These are phyloP conservation scores for Ochlodes sylvanus DNA, from an alignment of 2,888 invertebrate species.

Conservation along the genomic window DNA sequence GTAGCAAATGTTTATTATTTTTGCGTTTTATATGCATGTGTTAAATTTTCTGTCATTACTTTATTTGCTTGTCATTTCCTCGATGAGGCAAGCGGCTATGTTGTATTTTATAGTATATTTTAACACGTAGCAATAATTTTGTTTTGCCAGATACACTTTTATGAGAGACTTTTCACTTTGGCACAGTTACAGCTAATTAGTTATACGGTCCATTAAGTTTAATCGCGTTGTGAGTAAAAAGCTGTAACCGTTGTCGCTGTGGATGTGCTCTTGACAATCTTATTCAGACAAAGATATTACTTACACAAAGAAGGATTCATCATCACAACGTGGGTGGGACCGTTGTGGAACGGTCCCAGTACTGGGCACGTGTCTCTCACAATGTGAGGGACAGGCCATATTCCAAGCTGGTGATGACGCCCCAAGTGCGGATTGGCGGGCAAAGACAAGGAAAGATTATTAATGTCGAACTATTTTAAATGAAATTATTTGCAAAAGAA, in stretches of 20 bases:
- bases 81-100: slow-evolving; percentile 41
- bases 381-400: too few species aligned
- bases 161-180: slow-evolving; percentile 52
- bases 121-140: slow-evolving; percentile 50
- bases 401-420: too few species aligned
- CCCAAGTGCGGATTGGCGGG: too few species aligned
- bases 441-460: too few species aligned
- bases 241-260: slow-evolving; percentile 12
- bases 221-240: slow-evolving; percentile 3
- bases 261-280: slow-evolving; percentile 23
- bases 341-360: too few species aligned
- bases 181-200: slow-evolving; percentile 34
- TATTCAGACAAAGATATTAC: slow-evolving; percentile 22
- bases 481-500: too few species aligned
- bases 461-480: too few species aligned
- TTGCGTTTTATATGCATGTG: slow-evolving; percentile 18
- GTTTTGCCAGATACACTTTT: slow-evolving; percentile 55
- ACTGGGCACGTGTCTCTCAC: too few species aligned
- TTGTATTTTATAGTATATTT: slow-evolving; percentile 45
- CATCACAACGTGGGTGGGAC: too few species aligned
- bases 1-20: neutral
- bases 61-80: neutral
- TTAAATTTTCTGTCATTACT: slow-evolving; percentile 5
- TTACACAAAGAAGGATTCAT: neutral
- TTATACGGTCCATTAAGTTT: slow-evolving; percentile 11